Percentiles rank a stretch among this genome's conserved stretches.
phyloP scores from a whole-genome alignment of 2,888 invertebrate species.

The Mycalesis mineus region DNA sequence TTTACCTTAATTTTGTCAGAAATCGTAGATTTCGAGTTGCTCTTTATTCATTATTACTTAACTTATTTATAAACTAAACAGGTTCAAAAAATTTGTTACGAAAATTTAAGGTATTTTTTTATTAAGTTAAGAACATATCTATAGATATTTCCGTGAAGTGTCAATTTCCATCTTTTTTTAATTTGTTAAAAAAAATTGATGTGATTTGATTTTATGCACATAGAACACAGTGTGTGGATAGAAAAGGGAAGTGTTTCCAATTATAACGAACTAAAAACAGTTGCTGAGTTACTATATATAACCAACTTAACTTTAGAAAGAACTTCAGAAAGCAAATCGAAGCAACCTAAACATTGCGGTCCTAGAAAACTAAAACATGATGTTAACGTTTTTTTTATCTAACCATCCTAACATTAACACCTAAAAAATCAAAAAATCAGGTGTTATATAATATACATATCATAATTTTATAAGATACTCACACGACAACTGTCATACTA shows the following conservation, averaged over 20 bases:
- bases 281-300: slow-evolving; percentile 18
- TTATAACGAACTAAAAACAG: background rate
- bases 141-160: too few species aligned
- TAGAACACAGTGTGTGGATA: background rate
- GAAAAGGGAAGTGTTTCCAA: background rate
- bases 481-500: slow-evolving; percentile 4
- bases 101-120: too few species aligned
- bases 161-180: too few species aligned
- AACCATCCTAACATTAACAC: background rate
- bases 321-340: slow-evolving; percentile 38
- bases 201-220: slow-evolving; percentile 9
- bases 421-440: slow-evolving; percentile 1
- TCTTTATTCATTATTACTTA: too few species aligned
- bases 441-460: background rate
- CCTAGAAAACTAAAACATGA: slow-evolving; percentile 20
- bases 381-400: background rate
- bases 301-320: slow-evolving; percentile 36
- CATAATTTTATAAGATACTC: background rate
- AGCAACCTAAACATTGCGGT: slow-evolving; percentile 23
- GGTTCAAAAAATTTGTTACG: too few species aligned
- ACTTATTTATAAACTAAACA: too few species aligned
- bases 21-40: too few species aligned
- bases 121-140: too few species aligned
- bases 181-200: too few species aligned
- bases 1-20: background rate